Conservation (phyloP, 2,797 vertebrate genomes). For the Argentina silus region DNA sequence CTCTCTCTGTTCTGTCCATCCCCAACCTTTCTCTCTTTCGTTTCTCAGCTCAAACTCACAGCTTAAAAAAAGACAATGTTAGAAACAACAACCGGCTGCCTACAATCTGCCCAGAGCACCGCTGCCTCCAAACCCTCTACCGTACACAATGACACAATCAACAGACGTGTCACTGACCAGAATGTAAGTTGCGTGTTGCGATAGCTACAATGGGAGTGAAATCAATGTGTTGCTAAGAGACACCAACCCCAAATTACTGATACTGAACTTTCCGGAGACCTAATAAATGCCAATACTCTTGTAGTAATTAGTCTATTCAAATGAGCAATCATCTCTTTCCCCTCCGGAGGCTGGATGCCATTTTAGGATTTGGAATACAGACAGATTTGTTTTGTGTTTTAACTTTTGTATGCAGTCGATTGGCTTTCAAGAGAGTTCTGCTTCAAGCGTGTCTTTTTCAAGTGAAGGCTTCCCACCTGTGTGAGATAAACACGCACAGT, state of each 20-base stretch:
- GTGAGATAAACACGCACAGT: slow-evolving; percentile 4
- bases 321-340: slow-evolving; percentile 15
- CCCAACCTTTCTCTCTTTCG: not conserved
- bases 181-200: not conserved
- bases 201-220: not conserved
- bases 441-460: not conserved
- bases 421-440: not conserved
- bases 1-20: not conserved
- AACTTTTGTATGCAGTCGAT: not conserved
- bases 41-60: no score
- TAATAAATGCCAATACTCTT: slow-evolving; percentile 55
- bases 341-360: not conserved
- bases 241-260: slow-evolving; percentile 13
- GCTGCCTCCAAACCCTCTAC: no score
- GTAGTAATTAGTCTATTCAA: slow-evolving; percentile 43
- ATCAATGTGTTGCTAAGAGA: slow-evolving; percentile 50
- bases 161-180: not conserved
- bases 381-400: not conserved
- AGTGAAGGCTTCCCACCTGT: not conserved
- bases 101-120: not conserved
- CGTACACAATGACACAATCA: not conserved
- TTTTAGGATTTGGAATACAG: not conserved
- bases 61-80: not conserved
- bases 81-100: no score
- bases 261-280: slow-evolving; percentile 1